Base-by-base conservation (phyloP, 92 coral and sea anemone genomes). In the Pocillopora meandrina region DNA sequence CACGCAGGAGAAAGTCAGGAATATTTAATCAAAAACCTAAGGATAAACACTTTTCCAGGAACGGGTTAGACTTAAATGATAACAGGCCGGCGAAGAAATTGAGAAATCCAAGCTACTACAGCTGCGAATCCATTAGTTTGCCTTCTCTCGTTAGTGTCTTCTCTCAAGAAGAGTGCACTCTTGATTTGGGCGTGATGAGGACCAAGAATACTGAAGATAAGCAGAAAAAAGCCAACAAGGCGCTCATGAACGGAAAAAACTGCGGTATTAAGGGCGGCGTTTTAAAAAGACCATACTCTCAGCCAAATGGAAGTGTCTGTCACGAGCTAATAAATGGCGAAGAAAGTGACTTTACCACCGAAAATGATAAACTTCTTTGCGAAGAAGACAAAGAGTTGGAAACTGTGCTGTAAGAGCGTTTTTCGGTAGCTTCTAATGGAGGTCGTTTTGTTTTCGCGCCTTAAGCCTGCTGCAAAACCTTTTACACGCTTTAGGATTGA, bases 71-170 rank as follows among this genome's bases (percentile, higher is more conserved):
- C 19, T 36, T 65, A 12, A 79, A 79, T 21, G 83, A 56, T 3
- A 79, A 79, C 73, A 19, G 26, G 55, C 52, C 74, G 17, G 56
- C 67, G 0, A 79, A 65, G 56, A 49, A 74, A 35, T 52, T 23
- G 49, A 56, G 55, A 67, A 66, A 26, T 21, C 61, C 74, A 2
- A 21, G 64, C 31, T 66, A 52, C 23, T 65, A 66, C 47, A 2
- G 35, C 16, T 55, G 74, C 26, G 63, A 66, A 58, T 79, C 74
- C 3, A 49, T 79, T 2, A 79, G 83, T 26, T 66, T 65, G 31
- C 83, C 83, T 66, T 79, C 83, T 6, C 74, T 79, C 8, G 47
- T 42, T 12, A 55, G 64, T 21, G 58, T 72, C 52, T 23, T 66
- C 58, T 20, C 31, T 31, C 63, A 79, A 26, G 74, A 26, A 49